phyloP scores from a whole-genome alignment of 1,140 invertebrate genomes.

The Heterodera schachtii region DNA sequence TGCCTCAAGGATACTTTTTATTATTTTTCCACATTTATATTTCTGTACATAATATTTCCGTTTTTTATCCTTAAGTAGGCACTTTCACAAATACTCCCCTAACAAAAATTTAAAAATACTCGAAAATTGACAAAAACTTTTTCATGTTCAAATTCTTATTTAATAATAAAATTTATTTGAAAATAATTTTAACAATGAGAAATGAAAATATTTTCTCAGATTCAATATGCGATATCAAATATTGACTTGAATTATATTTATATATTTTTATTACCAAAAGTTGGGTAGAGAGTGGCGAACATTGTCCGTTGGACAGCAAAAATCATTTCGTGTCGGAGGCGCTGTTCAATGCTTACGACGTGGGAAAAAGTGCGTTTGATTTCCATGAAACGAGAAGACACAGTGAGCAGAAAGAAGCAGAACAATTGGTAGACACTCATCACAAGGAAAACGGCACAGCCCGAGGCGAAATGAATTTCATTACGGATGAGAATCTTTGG shows the following conservation, averaged over 20 bases:
- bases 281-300: conserved; percentile 50
- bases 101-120: too few species aligned
- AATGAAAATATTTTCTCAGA: too few species aligned
- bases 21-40: too few species aligned
- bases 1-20: too few species aligned
- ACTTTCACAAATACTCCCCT: conserved; percentile 16
- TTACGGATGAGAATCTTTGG: conserved; percentile 40
- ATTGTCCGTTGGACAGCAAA: conserved; percentile 51
- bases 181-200: too few species aligned
- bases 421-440: conserved; percentile 47
- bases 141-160: too few species aligned
- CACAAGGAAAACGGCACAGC: conserved; percentile 35
- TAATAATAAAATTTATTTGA: too few species aligned
- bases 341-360: conserved; percentile 48
- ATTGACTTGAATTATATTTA: too few species aligned
- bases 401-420: conserved; percentile 54
- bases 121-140: too few species aligned
- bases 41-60: too few species aligned
- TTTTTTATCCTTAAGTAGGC: too few species aligned
- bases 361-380: conserved; percentile 39
- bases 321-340: conserved; percentile 42
- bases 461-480: conserved; percentile 51
- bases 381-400: conserved; percentile 42
- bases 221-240: too few species aligned
- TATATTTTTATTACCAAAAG: conserved; percentile 52